Base-by-base conservation (phyloP, 1,140 invertebrate species). In the Drosophila quadrilineata region DNA sequence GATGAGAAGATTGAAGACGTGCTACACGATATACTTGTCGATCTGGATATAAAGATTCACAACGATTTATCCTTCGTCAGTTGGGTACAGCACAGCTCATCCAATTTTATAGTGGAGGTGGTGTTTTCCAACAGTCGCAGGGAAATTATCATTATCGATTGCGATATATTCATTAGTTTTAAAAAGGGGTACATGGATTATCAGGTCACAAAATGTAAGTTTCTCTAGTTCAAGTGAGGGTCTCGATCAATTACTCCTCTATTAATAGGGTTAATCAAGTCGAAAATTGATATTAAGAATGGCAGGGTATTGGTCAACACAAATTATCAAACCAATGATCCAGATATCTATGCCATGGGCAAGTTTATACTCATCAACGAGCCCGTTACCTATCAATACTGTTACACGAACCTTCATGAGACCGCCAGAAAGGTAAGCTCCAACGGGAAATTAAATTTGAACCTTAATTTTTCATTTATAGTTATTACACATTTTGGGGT, bases 131-230 rank as follows among this genome's bases (percentile, higher is more conserved):
- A 6, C 45, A 35, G 17, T n/a, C 26, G 8, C 8, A 33, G 38
- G 6, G 5, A 41, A 0, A 12, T 5, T 1, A 4, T 49, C 10
- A 26, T 8, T 5, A 16, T 77, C 1, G 62, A 76, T 3, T 85
- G 82, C 19, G 87, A 88, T 21, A 10, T 88, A 5, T 88, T 88
- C 29, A 60, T 87, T 8, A 70, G 67, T 2, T 88, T 76, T 10
- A 43, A 53, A 10, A 63, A 77, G 17, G 70, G 70, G 3, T 19
- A 65, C 12, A 50, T 87, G 2, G 17, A 26, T 1, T 6, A 2
- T 0, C 6, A 0, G 0, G 33, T 33, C 6, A 56, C 28, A 56
- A 0, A 12, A 3, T 62, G 77, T 84, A 28, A 58, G 64, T 71
- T 5, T 0, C 6, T 0, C 0, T 2, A 1, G 14, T 2, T 12